Evolutionary conservation across 2,888 invertebrate genomes (phyloP), one percentile per base, ranked within the genome.

Genomic region (Drosophila nigritarsus): DNA sequence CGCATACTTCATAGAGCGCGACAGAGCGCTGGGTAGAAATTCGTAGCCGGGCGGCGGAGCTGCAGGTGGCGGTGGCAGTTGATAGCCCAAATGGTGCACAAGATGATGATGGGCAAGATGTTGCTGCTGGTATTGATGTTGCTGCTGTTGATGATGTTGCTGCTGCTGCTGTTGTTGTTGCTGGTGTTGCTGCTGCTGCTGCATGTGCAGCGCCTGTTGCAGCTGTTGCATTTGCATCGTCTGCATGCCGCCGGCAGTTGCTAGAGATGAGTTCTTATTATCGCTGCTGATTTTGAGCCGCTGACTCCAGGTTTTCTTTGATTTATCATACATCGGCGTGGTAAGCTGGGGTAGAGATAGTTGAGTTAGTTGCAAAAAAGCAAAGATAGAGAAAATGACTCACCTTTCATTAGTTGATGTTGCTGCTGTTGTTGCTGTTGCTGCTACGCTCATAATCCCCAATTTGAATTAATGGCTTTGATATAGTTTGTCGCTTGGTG

Each of bases 1-100:
- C 42, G 96, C 96, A 93, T 96, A 96, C 92, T 96, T 96, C 97
- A 97, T 97, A 90, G 97, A 96, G 92, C 96, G 96, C 68, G 96
- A 96, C 61, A 97, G 92, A n/a, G 96, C 95, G 78, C 89, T 90
- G 63, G 95, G 95, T 80, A 93, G 69, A 73, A 90, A 93, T 42
- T 93, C 92, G 56, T 91, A 87, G 65, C 81, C 76, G 13, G 76
- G 73, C 34, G 90, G 81, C 9, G 73, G 73, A 1, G 65, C 75
- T n/a, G 65, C 75, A 3, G 58, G 77, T 24, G 73, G 78, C 51
- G 71, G 78, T 36, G 82, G 68, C 75, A 82, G 34, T 54, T 87
- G 87, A 51, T 91, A 83, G 18, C 78, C 80, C 64, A 78, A 50
- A 54, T 78, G 82, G 29, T 82, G 77, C 54, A 74, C 56, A n/a